These are phyloP conservation scores for Vipera ursinii DNA, from an alignment of 2,797 vertebrate genomes.

Conservation along the genomic window DNA sequence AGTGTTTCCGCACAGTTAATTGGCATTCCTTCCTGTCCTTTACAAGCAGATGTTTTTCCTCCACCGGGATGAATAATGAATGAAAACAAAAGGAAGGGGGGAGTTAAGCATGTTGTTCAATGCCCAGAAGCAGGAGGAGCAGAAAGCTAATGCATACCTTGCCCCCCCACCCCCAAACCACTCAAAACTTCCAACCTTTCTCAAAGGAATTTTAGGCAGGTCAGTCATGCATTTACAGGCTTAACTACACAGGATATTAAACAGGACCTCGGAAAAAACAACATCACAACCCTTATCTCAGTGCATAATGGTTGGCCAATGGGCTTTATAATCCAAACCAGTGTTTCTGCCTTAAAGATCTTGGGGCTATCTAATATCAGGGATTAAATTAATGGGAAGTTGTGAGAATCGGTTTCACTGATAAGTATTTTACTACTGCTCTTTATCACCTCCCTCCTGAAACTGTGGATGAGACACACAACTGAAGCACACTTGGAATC, in stretches of 20 bases:
- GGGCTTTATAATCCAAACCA: neutral
- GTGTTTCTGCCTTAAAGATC: neutral
- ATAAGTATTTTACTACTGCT: too few species aligned
- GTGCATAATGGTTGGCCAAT: neutral
- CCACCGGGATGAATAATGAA: slow-evolving; percentile 47
- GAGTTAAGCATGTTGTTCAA: neutral
- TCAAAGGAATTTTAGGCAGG: neutral
- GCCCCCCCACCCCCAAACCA: neutral
- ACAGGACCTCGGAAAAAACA: neutral
- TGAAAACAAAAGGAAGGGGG: neutral
- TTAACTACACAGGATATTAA: neutral
- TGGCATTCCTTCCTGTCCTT: neutral
- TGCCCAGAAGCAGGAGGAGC: neutral
- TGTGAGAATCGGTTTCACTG: neutral
- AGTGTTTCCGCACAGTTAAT: neutral
- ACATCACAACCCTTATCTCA: neutral
- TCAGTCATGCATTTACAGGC: neutral
- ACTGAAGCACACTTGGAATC: neutral
- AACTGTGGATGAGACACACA: neutral
- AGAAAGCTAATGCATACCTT: neutral
- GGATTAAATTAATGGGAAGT: neutral
- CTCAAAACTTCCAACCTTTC: neutral
- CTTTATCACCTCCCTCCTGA: neutral
- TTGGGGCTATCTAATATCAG: neutral
- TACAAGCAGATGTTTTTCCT: neutral